phyloP scores from a whole-genome alignment of 2,888 invertebrate species.

The Ypsolopha sequella region DNA sequence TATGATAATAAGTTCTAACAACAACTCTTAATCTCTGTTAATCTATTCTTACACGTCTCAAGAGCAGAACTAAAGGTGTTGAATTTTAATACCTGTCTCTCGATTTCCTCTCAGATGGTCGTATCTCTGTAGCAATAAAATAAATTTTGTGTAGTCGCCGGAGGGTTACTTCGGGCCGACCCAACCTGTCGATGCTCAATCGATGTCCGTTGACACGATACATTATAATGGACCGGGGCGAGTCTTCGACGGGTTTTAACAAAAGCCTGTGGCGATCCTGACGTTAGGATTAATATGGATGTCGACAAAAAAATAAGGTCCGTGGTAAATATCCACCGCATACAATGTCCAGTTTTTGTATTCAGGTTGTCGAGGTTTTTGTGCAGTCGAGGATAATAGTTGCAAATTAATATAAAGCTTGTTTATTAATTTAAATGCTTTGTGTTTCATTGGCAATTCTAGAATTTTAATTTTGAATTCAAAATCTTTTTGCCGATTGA shows the following conservation, averaged over 20 bases:
- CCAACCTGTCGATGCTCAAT: constrained; percentile 63
- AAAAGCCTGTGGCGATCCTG: constrained; percentile 66
- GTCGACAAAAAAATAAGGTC: constrained; percentile 47
- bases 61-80: constrained; percentile 57
- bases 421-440: constrained; percentile 19
- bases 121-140: constrained; percentile 67
- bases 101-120: constrained; percentile 46
- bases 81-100: constrained; percentile 69
- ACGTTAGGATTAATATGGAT: constrained; percentile 66
- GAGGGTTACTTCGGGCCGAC: constrained; percentile 53
- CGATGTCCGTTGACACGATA: constrained; percentile 69
- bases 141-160: constrained; percentile 66
- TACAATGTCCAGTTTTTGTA: constrained; percentile 50
- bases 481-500: too few species aligned
- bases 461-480: too few species aligned
- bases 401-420: constrained; percentile 42
- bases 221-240: constrained; percentile 63
- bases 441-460: too few species aligned
- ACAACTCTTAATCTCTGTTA: constrained; percentile 40
- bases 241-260: constrained; percentile 61
- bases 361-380: constrained; percentile 31
- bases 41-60: constrained; percentile 55
- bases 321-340: constrained; percentile 42
- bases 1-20: constrained; percentile 49
- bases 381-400: constrained; percentile 35